Base-by-base conservation (phyloP, 64 coral and sea anemone genomes). In the Dendronephthya gigantea region DNA sequence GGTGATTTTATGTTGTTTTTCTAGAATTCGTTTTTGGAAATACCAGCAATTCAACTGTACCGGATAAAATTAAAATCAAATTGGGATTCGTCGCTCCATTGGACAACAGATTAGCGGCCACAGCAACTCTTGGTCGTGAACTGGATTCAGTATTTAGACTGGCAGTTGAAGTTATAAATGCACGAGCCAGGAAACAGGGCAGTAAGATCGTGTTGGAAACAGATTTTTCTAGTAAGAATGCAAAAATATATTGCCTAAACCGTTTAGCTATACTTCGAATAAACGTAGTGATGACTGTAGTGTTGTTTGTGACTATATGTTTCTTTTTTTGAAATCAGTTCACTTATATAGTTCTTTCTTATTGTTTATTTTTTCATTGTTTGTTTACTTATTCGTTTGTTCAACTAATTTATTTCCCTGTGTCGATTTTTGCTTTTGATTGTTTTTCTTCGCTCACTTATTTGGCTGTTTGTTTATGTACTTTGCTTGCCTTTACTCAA, bases 161-260 rank as follows among this genome's bases (percentile, higher is more conserved):
- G 30, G 89, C 95, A 27, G 36, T 98, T 16, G 95, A 93, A 59
- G 32, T 98, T 41, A 91, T 93, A 5, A 98, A 98, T 82, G 65
- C 50, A 10, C 84, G 89, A 27, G 92, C 95, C 0, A 82, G 62
- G 23, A 84, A 50, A 49, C 35, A 16, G 84, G 88, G 84, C 23
- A 92, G 95, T 38, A 89, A 90, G 91, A 90, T 98, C 0, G 39
- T 84, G n/a, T 76, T 98, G 11, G 93, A 92, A 15, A 93, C 86
- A 59, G 95, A 98, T 82, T 98, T 92, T 76, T 93, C 85, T 56
- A 89, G 95, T 98, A 89, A 91, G 95, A 50, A 15, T 72, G 82
- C 39, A 83, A 74, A 52, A 83, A 35, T 35, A 34, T 65, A 37
- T 43, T 66, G 14, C 22, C 41, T 45, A 45, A 45, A 45, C 41